A percentile compares a stretch with the other conserved stretches of the same genome.
phyloP scores from a whole-genome alignment of 2,888 invertebrate species.

The Agrotis clavis region DNA sequence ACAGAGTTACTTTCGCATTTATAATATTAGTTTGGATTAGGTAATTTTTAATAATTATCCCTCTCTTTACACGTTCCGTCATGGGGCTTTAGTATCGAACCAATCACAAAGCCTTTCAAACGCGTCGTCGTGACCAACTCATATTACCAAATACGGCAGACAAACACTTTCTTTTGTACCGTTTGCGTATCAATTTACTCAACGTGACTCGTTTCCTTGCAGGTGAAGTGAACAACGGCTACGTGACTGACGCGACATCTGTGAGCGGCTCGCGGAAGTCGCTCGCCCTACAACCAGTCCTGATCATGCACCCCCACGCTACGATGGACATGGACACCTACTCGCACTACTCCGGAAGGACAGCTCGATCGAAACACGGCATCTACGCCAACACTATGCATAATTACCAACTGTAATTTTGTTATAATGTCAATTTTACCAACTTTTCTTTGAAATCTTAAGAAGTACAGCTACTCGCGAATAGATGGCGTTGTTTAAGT shows the following conservation, averaged over 20 bases:
- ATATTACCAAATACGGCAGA: constrained; percentile 42
- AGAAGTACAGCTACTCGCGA: constrained; percentile 43
- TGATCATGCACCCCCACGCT: constrained; percentile 94
- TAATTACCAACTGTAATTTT: constrained; percentile 92
- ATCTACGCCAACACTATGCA: constrained; percentile 93
- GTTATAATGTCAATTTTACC: constrained; percentile 19
- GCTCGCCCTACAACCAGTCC: constrained; percentile 96
- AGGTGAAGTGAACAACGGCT: constrained; percentile 97
- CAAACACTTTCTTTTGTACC: constrained; percentile 53
- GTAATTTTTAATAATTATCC: no score
- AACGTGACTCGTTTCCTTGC: constrained; percentile 69
- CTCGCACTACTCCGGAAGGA: constrained; percentile 95
- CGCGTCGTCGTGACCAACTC: constrained; percentile 36
- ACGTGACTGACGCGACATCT: constrained; percentile 96
- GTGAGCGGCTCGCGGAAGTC: constrained; percentile 96
- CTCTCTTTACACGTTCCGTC: neutral
- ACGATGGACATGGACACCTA: constrained; percentile 94
- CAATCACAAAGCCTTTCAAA: constrained; percentile 19
- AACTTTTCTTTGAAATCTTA: constrained; percentile 5
- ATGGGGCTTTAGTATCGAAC: neutral
- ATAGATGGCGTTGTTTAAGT: constrained; percentile 71
- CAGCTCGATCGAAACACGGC: constrained; percentile 92
- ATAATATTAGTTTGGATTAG: no score
- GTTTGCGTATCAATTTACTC: constrained; percentile 55
- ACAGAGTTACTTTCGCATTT: no score